Conservation (phyloP, 2,888 invertebrate species). For the Drosophila algonquin region DNA sequence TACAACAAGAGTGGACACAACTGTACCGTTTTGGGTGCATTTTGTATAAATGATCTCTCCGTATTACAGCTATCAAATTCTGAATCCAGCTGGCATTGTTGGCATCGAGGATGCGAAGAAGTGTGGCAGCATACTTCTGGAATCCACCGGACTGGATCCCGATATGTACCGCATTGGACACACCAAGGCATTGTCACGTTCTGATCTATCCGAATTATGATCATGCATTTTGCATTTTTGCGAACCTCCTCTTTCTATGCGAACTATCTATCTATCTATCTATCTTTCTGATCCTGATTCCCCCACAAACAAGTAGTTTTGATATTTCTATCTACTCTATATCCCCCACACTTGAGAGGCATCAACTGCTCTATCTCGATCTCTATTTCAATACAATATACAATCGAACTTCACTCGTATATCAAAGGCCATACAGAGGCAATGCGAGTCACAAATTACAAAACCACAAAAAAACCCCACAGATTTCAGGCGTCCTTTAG, state of each 20-base stretch:
- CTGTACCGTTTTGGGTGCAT: conserved; percentile 38
- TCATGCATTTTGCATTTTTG: conserved; percentile 61
- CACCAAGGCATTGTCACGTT: conserved; percentile 91
- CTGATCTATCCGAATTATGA: conserved; percentile 68
- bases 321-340: conserved; percentile 22
- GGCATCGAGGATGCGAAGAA: conserved; percentile 92
- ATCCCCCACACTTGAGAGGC: conserved; percentile 67
- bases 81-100: conserved; percentile 94
- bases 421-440: conserved; percentile 40
- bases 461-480: conserved; percentile 26
- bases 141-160: conserved; percentile 92
- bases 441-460: conserved; percentile 38
- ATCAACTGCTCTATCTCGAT: conserved; percentile 24
- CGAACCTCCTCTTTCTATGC: conserved; percentile 7
- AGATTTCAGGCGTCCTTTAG: conserved; percentile 63
- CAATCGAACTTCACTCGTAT: conserved; percentile 38
- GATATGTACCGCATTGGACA: conserved; percentile 98
- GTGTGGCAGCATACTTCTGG: conserved; percentile 85
- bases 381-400: conserved; percentile 26
- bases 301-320: conserved; percentile 56
- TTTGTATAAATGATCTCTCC: conserved; percentile 33
- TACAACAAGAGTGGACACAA: conserved; percentile 42
- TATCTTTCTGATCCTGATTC: conserved; percentile 29
- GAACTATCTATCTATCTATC: conserved; percentile 1
- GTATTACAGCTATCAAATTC: conserved; percentile 96